These are phyloP conservation scores for Pao palembangensis DNA, from an alignment of 2,113 vertebrate genomes.

Conservation along the genomic window DNA sequence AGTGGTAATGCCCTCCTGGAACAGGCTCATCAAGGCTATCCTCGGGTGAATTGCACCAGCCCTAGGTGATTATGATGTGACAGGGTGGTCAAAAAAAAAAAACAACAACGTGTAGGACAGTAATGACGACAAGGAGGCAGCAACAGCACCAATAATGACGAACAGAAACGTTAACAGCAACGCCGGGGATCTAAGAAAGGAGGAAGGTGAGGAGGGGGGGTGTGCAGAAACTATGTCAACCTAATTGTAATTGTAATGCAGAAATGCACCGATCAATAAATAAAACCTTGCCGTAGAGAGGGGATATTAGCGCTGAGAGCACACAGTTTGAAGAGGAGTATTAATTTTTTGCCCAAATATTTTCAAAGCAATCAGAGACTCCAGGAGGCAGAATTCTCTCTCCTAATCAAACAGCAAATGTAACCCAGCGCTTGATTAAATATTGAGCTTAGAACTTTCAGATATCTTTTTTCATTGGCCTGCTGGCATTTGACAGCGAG, in stretches of 20 bases:
- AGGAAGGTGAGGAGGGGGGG: neutral
- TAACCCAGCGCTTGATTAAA: constrained; percentile 73
- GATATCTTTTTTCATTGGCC: constrained; percentile 62
- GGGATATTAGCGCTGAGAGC: constrained; percentile 32
- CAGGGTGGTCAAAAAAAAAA: constrained; percentile 55
- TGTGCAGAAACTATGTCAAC: neutral
- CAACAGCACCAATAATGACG: constrained; percentile 8
- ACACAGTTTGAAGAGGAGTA: constrained; percentile 39
- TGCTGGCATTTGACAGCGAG: constrained; percentile 67
- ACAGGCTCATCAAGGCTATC: constrained; percentile 82
- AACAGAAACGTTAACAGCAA: neutral
- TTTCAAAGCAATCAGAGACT: constrained; percentile 65
- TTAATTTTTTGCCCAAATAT: constrained; percentile 59
- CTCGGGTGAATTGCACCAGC: constrained; percentile 79
- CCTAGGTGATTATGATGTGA: constrained; percentile 63
- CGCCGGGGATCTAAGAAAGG: neutral
- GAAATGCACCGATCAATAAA: constrained; percentile 9
- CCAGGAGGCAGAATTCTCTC: constrained; percentile 52
- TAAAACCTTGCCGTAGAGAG: constrained; percentile 23
- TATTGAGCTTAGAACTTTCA: constrained; percentile 71
- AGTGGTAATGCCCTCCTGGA: constrained; percentile 89
- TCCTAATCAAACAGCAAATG: constrained; percentile 68
- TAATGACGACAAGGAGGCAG: constrained; percentile 12
- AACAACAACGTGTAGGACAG: constrained; percentile 20
- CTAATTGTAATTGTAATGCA: neutral